Base-by-base conservation (phyloP, 2,888 invertebrate species). In the Trachelus iudaicus region DNA sequence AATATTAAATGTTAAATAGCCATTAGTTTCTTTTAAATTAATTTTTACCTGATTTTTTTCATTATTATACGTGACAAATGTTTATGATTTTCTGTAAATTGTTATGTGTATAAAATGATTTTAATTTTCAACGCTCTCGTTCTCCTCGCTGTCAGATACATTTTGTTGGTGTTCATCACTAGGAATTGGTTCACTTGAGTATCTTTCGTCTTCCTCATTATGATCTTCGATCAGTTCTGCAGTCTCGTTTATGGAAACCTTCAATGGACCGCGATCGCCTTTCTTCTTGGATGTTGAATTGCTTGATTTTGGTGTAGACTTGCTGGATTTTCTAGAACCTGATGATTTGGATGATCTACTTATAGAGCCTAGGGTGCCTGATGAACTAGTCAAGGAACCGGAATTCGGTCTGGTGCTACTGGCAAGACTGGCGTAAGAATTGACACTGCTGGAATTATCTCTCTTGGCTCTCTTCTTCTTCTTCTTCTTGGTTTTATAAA, bases 231-330 rank as follows among this genome's bases (percentile, higher is more conserved):
- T 92, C 11, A 92, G 82, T 78, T 92, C 88, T 11, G 92, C 92
- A 2, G 90, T 92, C 80, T 93, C 92, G 79, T 93, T 93, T 80
- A 92, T 93, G 75, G 92, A 92, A 73, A 92, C 92, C 71, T 91
- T 90, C 12, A 91, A 84, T 3, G 89, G 87, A 1, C 90, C 88
- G 2, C 90, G 86, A 73, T 91, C 89, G n/a, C 73, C 79, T 79
- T 86, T 92, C 68, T 90, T 91, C 80, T 91, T 92, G 31, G 89
- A 88, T 71, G 85, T 88, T 12, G 85, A 85, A 56, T 80, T 82
- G 35, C 82, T 85, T 73, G 85, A 88, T 79, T 90, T 88, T 6
- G 37, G 71, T 15, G 79, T 77, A 6, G 85, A 87, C 40, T 84
- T 85, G 56, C 86, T 86, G 30, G 87, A 87, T 69, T 81, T 83